Percentiles rank a stretch among this genome's conserved stretches.
These are phyloP conservation scores for Camelus bactrianus DNA, from an alignment of 2,113 vertebrate species.

Conservation along the genomic window DNA sequence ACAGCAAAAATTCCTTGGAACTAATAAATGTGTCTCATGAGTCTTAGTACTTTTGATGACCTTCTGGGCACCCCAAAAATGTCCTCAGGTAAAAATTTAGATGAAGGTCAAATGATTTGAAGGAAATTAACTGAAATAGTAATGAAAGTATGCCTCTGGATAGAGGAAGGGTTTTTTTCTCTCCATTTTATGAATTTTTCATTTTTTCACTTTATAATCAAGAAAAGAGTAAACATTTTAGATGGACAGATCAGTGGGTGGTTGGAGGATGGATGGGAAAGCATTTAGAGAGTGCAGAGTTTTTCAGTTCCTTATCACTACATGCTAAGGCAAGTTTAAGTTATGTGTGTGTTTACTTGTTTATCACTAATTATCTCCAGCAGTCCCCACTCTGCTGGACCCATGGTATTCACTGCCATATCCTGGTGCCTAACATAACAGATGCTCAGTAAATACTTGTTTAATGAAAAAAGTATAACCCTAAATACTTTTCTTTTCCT, in stretches of 20 bases:
- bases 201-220: conserved; percentile 15
- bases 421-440: not conserved
- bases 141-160: not conserved
- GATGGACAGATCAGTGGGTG: not conserved
- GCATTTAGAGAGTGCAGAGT: not conserved
- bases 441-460: not conserved
- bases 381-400: not conserved
- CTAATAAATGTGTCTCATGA: not conserved
- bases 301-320: not conserved
- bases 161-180: not conserved
- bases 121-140: conserved; percentile 10
- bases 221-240: not conserved
- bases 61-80: not conserved
- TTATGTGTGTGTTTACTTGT: not conserved
- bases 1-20: not conserved
- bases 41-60: conserved; percentile 5
- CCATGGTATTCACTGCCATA: not conserved
- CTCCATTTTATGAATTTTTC: not conserved
- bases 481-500: not conserved
- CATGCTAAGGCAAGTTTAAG: not conserved
- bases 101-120: not conserved
- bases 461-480: not conserved
- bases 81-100: not conserved
- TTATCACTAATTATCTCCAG: not conserved
- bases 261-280: not conserved